Evolutionary conservation across 2,113 vertebrate species (phyloP), one percentile per base, ranked within the genome.

Genomic region (Hippocampus abdominalis): DNA sequence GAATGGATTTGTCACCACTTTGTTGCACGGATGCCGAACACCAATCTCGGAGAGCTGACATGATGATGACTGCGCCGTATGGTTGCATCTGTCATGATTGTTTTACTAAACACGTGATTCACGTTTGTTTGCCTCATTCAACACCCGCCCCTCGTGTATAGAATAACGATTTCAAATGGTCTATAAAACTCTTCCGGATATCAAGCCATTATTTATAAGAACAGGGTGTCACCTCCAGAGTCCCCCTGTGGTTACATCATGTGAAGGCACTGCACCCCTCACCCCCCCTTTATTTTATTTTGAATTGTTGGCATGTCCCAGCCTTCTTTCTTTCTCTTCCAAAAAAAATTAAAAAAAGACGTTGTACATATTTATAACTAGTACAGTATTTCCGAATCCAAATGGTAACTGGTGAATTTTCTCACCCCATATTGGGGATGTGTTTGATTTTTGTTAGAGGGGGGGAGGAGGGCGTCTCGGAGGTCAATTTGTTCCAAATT

Each of bases 371-470:
- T 90, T 91, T 85, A 81, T 84, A 78, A 88, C 74, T 73, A 79
- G 86, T 81, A 89, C 85, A 87, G 78, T 85, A 70, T 88, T 85
- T 83, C 81, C 78, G 32, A 84, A 84, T 87, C 87, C 66, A 84
- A 81, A 66, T 83, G 78, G 84, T 78, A 79, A 85, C 68, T 89
- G 81, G 84, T 88, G 80, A 88, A 84, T 84, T 89, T 82, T 83
- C 70, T 90, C 89, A 85, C 91, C 92, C 92, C 92, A 93, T 93
- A 93, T 93, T 93, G 92, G 90, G 92, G 92, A 82, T 84, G 86
- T 80, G 74, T 63, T 83, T 81, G 77, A 72, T 77, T 64, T 72
- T 46, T n/a, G 71, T 32, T 69, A 65, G 64, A 27, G 48, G 71
- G 48, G 71, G 64, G 64, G 59, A 8, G 68, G 69, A 36, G 63